A percentile compares a stretch with the other conserved stretches of the same genome.
These are phyloP conservation scores for Galerucella nymphaeae DNA, from an alignment of 2,888 invertebrate genomes.

Conservation along the genomic window DNA sequence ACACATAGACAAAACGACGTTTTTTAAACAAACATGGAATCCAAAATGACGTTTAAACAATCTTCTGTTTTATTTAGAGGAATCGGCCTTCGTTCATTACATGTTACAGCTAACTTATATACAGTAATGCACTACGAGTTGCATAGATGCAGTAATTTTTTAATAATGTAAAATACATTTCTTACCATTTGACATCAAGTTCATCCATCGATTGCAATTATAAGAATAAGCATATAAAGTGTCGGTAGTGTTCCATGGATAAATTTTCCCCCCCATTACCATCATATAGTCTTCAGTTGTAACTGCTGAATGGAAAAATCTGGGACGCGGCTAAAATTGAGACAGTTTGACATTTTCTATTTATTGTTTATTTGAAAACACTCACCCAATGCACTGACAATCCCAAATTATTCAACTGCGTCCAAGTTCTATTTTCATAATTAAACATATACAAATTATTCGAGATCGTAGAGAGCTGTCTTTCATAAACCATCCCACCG, in stretches of 20 bases:
- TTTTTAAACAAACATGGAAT: too few species aligned
- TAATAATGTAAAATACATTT: too few species aligned
- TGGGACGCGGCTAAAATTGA: constrained; percentile 74
- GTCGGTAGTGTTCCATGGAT: constrained; percentile 79
- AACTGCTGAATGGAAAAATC: constrained; percentile 90
- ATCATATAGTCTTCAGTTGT: constrained; percentile 91
- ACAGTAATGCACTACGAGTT: too few species aligned
- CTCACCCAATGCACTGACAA: constrained; percentile 63
- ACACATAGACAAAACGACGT: too few species aligned
- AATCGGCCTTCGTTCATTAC: too few species aligned
- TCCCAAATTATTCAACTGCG: constrained; percentile 61
- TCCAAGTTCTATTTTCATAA: constrained; percentile 83
- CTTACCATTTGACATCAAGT: constrained; percentile 61
- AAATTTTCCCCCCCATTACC: constrained; percentile 86
- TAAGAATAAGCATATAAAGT: constrained; percentile 88
- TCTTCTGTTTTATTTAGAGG: too few species aligned
- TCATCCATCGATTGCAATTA: constrained; percentile 89
- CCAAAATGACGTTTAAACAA: too few species aligned
- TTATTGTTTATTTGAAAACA: constrained; percentile 24
- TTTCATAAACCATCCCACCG: constrained; percentile 85
- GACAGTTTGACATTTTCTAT: neutral
- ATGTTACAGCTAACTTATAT: too few species aligned
- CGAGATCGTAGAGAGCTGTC: constrained; percentile 70
- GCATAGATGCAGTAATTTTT: neutral
- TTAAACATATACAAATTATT: constrained; percentile 84